Base-by-base conservation (phyloP, 2,888 invertebrate species). In the Bugulina stolonifera region DNA sequence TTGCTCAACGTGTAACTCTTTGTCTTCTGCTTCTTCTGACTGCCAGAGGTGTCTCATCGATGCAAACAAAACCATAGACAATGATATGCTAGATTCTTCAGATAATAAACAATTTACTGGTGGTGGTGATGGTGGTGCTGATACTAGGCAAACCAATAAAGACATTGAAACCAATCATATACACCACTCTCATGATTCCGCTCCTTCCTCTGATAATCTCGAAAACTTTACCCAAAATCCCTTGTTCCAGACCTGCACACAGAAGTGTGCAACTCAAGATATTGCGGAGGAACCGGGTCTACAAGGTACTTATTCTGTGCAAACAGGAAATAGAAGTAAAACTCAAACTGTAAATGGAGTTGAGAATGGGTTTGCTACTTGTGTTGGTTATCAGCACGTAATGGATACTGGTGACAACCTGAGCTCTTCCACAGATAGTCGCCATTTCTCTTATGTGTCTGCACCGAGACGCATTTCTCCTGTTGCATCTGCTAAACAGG, bases 381-480 rank as follows among this genome's bases (percentile, higher is more conserved):
- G 5, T 43, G 5, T 43, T 5, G 43, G 43, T 18, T 18, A 43
- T 43, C 43, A 43, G 43, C 43, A 43, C 18, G 43, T 43, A 18
- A 43, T 43, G 5, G 43, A 43, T 10, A 32, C 22, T 64, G 14
- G 57, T 57, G 64, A 64, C 32, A 64, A 64, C n/a, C 64, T 64
- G 25, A 64, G 64, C 34, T 64, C 34, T 27, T 64, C 64, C 32
- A 25, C 29, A 2, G 64, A 64, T 32, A 64, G 64, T 64, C 64
- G 64, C 10, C 27, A 5, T 32, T 64, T 64, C 27, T 64, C 64
- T 2, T 64, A 64, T 32, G 64, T 64, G 5, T 64, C 64, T 14
- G 64, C 64, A 14, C 64, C 64, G 10, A 22, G 27, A 32, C 22
- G 64, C 25, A 27, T 2, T 5, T 27, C 22, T 64, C 64, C 25